phyloP scores from a whole-genome alignment of 2,113 vertebrate species.

The Sigmodon hispidus region DNA sequence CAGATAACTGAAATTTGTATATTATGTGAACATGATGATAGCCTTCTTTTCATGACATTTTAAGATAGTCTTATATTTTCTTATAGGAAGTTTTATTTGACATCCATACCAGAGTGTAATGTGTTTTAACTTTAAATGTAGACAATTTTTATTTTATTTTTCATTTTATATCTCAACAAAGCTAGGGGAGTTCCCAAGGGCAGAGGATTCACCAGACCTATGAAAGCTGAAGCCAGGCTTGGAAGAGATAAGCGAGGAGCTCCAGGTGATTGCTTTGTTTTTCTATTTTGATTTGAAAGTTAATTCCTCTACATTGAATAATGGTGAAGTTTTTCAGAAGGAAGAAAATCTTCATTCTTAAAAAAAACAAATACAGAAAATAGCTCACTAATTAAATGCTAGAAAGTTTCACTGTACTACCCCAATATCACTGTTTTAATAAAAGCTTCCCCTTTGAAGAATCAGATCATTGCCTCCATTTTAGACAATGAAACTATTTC shows the following conservation, averaged over 20 bases:
- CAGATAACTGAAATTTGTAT: not conserved
- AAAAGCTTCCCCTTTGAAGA: conserved; percentile 26
- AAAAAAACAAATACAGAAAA: conserved; percentile 45
- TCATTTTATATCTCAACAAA: not conserved
- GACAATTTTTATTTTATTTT: conserved; percentile 55
- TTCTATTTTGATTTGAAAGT: conserved; percentile 43
- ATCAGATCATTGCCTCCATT: conserved; percentile 11
- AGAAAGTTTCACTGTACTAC: conserved; percentile 40
- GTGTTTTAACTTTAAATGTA: conserved; percentile 28
- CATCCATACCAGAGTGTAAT: not conserved
- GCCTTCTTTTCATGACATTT: not conserved
- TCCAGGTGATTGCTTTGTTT: conserved; percentile 28
- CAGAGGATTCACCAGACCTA: not conserved
- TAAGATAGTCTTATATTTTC: not conserved
- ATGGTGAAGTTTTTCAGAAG: conserved; percentile 50
- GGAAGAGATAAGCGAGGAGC: not conserved
- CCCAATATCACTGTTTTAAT: conserved; percentile 20
- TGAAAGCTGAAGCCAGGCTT: conserved; percentile 18
- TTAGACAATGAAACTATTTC: not conserved
- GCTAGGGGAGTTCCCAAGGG: not conserved
- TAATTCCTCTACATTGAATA: conserved; percentile 32
- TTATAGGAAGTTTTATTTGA: conserved; percentile 40
- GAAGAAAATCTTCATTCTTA: conserved; percentile 15
- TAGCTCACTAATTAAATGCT: conserved; percentile 31
- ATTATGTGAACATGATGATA: not conserved